Evolutionary conservation across 2,113 vertebrate genomes (phyloP), one percentile per base, ranked within the genome.

Genomic region (Barbus barbus): DNA sequence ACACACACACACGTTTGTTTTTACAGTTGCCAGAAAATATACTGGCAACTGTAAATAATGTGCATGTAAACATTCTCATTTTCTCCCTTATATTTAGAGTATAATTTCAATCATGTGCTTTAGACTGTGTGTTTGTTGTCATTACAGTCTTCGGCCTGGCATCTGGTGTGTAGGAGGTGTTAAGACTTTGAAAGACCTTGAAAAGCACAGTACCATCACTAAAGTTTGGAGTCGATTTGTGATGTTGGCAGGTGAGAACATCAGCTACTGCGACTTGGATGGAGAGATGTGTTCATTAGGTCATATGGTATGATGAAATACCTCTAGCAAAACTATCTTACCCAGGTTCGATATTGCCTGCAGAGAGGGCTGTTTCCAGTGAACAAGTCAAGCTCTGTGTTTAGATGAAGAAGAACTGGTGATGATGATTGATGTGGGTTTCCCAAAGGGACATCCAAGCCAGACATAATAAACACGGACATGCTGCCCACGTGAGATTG

Each of bases 401-500:
- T 81, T 33, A 67, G 78, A 46, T 81, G 41, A 71, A 82, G 61
- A 71, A 71, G 63, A 53, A 53, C 56, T 56, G 31, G 31, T 53
- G 63, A 81, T 24, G 79, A 71, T 71, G 79, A 82, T 71, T 65
- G 80, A 82, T 71, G 80, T 24, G 46, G 46, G 63, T 20, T 71
- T 82, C 65, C 46, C 46, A 82, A 72, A 82, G 46, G 31, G 80
- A 81, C 61, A 31, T 67, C 38, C 24, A 14, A 71, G 63, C 22
- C 80, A 82, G 65, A 82, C 44, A 36, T 82, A 31, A 56, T 71
- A 71, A 81, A 56, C 31, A 9, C 2, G n/a, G 44, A 71, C 80
- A 38, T 24, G 63, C 88, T 90, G 72, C 22, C 83, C 87, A 91
- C 89, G 88, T 88, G 87, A 84, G 80, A 76, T 28, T 48, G 69